Base-by-base conservation (phyloP, 2,888 invertebrate species). In the Bruchidius siliquastri region DNA sequence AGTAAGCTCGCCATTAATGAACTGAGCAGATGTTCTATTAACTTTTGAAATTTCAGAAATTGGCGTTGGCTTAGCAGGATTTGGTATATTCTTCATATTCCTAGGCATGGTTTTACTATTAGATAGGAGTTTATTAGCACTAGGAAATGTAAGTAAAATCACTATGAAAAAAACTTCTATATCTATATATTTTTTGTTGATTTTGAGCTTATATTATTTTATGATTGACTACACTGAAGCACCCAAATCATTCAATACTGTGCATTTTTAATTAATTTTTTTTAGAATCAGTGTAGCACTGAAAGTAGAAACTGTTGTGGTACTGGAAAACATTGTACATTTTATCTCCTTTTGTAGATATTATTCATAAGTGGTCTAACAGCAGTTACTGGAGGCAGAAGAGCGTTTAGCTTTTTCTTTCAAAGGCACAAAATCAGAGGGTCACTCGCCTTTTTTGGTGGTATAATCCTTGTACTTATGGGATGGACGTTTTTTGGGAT, bases 401-500 rank as follows among this genome's bases (percentile, higher is more conserved):
- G 98, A 84, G 99, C 99, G 8, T 93, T 98, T 83, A 92, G 96
- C 83, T 99, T 99, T 87, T 99, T 99, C 89, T 99, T 99, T 87
- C 99, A 99, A 88, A 88, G 92, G 78, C 98, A 98, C 86, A 99
- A 99, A 90, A 88, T 95, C 72, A 96, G 94, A 89, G 98, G 96
- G 0, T 94, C 96, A 0, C 87, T 92, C 0, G 93, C 95, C 0
- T 98, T 98, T 87, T 94, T 98, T 83, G 95, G 96, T 20, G 99
- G 99, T 0, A 96, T 99, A 80, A 86, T 93, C 4, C 90, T 98
- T 72, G 98, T 99, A 26, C 89, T 99, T 18, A 85, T 98, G 66
- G 99, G 99, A 13, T 99, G 96, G 94, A 99, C 99, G 0, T 89
- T 99, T 80, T 88, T 98, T 74, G 99, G 99, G 76, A 99, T 99